Evolutionary conservation across 2,113 vertebrate genomes (phyloP), one percentile per base, ranked within the genome.

Genomic region (Morone saxatilis): DNA sequence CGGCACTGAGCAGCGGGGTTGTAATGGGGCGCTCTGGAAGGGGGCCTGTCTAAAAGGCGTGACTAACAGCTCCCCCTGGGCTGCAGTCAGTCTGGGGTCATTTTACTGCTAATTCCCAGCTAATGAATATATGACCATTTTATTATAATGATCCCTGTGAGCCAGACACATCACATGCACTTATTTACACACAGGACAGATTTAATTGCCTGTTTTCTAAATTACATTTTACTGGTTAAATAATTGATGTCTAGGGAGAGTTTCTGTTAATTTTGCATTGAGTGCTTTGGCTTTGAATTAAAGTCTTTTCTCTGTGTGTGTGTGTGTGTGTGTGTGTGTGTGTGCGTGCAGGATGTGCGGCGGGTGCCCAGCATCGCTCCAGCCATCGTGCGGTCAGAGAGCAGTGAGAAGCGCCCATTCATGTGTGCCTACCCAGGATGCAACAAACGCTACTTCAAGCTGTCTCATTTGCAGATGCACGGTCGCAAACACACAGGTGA

Each of bases 381-480:
- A 0, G 94, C 98, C 38, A 97, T 99, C 1, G 97, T 99, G 63
- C 96, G 98, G 7, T 97, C 97, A 0, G 98, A 99, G 91, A 95
- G 96, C 38, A 99, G 96, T 4, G 98, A 99, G 89, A 99, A 99
- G 83, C 96, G 98, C 0, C 98, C 98, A 11, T 99, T 99, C 95
- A 98, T 99, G 98, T 99, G 98, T 1, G 97, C 97, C 2, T 99
- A 99, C 90, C 98, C 98, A 0, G 98, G 98, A 77, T 99, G 98
- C 89, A 99, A 99, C 96, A 99, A 99, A 94, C 93, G 98, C 93
- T 99, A 99, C 93, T 99, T 99, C 88, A 99, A 99, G 91, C 88
- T 99, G 90, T 99, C 98, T 70, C 98, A 99, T 71, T 78, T 99
- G 88, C 98, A 99, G 96, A 98, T 99, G 98, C 98, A 99, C 84